phyloP scores from a whole-genome alignment of 2,888 invertebrate species.

The Xanthia togata region DNA sequence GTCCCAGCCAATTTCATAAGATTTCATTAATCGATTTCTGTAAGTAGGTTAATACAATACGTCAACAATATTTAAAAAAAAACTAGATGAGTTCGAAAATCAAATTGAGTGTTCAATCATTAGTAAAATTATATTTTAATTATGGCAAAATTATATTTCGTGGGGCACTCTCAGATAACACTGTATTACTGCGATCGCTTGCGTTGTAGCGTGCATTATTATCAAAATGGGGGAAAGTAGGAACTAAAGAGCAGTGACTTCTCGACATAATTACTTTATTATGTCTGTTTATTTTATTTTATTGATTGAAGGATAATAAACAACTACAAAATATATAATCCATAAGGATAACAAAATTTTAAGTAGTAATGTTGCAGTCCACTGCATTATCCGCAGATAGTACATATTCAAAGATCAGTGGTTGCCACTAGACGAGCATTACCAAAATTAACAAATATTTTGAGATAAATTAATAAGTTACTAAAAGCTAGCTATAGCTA shows the following conservation, averaged over 20 bases:
- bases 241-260: slow-evolving; percentile 1
- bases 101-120: background rate
- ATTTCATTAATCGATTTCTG: background rate
- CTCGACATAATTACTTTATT: slow-evolving; percentile 26
- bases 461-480: no score
- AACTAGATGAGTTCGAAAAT: background rate
- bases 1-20: no score
- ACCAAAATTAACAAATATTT: no score
- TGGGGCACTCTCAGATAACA: slow-evolving; percentile 20
- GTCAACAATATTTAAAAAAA: background rate
- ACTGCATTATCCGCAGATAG: no score
- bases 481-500: no score
- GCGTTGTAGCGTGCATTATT: slow-evolving; percentile 26
- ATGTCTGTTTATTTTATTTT: background rate
- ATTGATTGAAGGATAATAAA: no score
- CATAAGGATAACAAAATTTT: no score
- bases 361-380: no score
- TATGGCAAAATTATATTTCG: background rate
- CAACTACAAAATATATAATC: no score
- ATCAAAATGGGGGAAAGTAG: slow-evolving; percentile 10
- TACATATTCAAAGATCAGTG: no score
- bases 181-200: background rate
- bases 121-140: background rate
- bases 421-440: no score
- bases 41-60: background rate